Percentiles rank a stretch among this genome's conserved stretches.
Evolutionary conservation across 2,113 vertebrate genomes (phyloP).

Genomic region (Antigone vipio): DNA sequence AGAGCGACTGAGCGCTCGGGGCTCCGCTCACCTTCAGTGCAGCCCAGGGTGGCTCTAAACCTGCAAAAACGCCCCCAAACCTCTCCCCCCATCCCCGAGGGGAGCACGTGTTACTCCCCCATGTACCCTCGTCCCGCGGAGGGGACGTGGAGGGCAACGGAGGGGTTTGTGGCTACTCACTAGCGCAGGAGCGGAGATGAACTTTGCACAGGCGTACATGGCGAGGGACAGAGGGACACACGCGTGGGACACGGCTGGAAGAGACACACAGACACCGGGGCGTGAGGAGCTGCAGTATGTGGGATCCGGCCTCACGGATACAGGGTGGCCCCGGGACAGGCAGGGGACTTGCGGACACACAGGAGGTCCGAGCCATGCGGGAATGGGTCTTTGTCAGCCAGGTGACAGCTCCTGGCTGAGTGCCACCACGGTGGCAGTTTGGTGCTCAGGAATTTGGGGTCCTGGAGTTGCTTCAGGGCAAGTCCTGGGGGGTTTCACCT

Average conservation of each 20-base stretch:
- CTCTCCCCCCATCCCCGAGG: background rate
- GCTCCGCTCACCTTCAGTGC: background rate
- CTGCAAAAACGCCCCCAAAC: background rate
- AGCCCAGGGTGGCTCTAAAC: background rate
- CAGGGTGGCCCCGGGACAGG: background rate
- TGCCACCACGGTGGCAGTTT: rapidly evolving
- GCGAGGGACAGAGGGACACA: background rate
- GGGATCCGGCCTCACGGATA: background rate
- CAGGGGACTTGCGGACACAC: background rate
- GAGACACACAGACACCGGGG: background rate
- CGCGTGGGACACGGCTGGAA: background rate
- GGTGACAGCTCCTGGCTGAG: background rate
- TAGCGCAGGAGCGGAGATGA: slow-evolving; percentile 81
- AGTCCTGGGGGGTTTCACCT: too few relatives aligned
- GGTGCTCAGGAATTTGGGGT: background rate
- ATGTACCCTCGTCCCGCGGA: rapidly evolving
- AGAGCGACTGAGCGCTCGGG: rapidly evolving
- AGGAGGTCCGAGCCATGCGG: background rate
- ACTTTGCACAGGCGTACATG: slow-evolving; percentile 89
- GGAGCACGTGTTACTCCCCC: rapidly evolving
- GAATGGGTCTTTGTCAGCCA: background rate
- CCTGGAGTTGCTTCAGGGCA: background rate
- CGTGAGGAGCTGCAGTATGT: background rate
- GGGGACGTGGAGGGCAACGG: rapidly evolving
- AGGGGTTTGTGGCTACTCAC: slow-evolving; percentile 74